Conservation (phyloP, 2,113 vertebrate genomes). For the Eurystomus gularis region DNA sequence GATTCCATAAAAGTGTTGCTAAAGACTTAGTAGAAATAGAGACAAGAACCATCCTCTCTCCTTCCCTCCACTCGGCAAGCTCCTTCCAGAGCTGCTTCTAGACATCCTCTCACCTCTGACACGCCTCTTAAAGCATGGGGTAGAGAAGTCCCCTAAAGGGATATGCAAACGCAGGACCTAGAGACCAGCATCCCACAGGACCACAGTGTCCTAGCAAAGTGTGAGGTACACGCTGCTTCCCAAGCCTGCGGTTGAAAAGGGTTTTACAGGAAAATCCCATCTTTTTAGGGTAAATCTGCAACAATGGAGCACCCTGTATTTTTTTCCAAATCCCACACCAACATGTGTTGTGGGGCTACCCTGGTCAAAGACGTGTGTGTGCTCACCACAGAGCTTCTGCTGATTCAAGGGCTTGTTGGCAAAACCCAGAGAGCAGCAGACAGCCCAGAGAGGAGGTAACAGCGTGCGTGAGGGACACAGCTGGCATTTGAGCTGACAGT, state of each 20-base stretch:
- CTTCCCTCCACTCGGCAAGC: not conserved
- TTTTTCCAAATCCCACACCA: not conserved
- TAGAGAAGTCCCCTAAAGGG: not conserved
- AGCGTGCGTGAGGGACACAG: not conserved
- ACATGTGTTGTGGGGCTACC: fast-evolving
- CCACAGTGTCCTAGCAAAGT: fast-evolving
- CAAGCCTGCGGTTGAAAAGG: not conserved
- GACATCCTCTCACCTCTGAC: not conserved
- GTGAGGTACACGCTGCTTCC: fast-evolving
- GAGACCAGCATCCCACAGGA: not conserved
- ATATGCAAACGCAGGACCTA: not conserved
- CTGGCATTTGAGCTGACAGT: not conserved
- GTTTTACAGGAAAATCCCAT: not conserved
- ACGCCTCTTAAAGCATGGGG: not conserved
- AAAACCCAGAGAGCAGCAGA: not conserved
- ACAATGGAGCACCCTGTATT: not conserved
- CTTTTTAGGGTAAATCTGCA: not conserved
- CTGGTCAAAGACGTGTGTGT: not conserved
- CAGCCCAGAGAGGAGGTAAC: not conserved
- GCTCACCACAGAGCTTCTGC: not conserved
- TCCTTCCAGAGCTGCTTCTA: not conserved
- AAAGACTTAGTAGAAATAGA: not conserved
- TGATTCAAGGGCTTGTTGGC: not conserved
- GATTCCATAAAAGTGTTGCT: not conserved
- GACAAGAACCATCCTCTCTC: not conserved